Evolutionary conservation across 1,140 invertebrate genomes (phyloP), one percentile per base, ranked within the genome.

Genomic region (Drusus annulatus): DNA sequence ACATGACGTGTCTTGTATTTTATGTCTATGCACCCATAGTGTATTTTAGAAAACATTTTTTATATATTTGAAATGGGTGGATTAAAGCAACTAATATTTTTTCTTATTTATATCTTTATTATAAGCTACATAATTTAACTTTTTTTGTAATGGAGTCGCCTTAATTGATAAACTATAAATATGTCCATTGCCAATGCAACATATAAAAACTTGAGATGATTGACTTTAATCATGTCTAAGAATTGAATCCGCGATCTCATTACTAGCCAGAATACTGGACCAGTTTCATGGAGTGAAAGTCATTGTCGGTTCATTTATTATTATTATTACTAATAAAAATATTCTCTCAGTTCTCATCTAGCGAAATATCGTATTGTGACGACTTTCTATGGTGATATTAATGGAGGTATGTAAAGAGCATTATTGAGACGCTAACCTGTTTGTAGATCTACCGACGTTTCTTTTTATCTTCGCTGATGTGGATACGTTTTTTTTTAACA

Each of bases 321-420:
- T 51, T 71, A 28, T 28, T 28, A 28, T 28, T 36, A 45, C 1
- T 45, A 45, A 45, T 45, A 45, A 45, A 13, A 45, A 45, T 45
- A 25, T 52, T 19, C n/a, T n/a, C n/a, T 45, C 68, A 13, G 19
- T 71, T 71, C 68, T 54, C 68, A 71, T 71, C 45, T 71, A 71
- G 19, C 68, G 50, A 71, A 71, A 71, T 36, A 36, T 71, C 52
- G 50, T 71, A 71, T 54, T 71, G 68, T 71, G 68, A 71, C 68
- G 45, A 71, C 68, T 71, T 71, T 71, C 68, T 71, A 54, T 51
- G 25, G 31, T 45, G 45, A 65, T 23, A 71, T 54, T 21, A 54
- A 71, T 71, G 68, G 17, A 50, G 1, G 28, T 51, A 71, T 71
- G n/a, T n/a, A n/a, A n/a, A 54, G 45, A 71, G 17, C 36, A 45